Evolutionary conservation across 2,888 invertebrate genomes (phyloP).

Genomic region (Arrhopalites spinosus): DNA sequence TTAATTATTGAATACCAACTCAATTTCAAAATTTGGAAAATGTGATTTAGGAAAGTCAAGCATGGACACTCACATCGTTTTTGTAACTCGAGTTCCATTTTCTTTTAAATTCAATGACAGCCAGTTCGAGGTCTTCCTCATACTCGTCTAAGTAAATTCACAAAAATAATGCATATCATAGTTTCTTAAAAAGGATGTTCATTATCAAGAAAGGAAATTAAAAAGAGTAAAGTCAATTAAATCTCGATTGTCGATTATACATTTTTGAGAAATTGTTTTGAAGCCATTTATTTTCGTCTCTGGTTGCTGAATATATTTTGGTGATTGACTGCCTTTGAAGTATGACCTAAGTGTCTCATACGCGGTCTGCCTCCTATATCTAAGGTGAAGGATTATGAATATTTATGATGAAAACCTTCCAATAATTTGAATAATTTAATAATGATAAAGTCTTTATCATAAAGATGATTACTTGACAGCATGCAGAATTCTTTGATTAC

Average conservation of each 20-base stretch:
- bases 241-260: no score
- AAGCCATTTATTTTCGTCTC: neutral
- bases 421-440: neutral
- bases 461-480: neutral
- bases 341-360: neutral
- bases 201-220: neutral
- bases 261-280: no score
- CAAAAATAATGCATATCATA: neutral
- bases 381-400: neutral
- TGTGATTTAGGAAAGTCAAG: no score
- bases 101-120: constrained; percentile 6
- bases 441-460: neutral
- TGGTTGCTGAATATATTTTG: no score
- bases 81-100: constrained; percentile 14
- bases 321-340: neutral
- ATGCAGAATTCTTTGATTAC: neutral
- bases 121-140: neutral
- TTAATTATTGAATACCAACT: neutral
- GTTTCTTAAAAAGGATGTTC: no score
- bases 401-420: neutral
- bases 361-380: neutral
- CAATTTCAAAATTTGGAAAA: no score
- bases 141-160: no score
- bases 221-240: no score
- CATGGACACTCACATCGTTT: neutral